phyloP scores from a whole-genome alignment of 2,888 invertebrate genomes.

The Herminia tarsipennalis region DNA sequence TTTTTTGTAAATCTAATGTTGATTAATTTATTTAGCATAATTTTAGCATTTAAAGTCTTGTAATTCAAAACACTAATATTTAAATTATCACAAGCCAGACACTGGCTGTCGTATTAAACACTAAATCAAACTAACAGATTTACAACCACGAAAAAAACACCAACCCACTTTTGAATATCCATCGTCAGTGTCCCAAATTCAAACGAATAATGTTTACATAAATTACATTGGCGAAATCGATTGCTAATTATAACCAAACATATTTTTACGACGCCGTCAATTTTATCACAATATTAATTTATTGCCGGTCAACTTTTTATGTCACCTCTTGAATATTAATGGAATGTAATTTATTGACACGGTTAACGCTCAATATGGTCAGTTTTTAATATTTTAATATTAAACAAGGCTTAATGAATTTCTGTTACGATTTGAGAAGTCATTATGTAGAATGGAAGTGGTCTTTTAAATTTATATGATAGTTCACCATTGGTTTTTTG shows the following conservation, averaged over 20 bases:
- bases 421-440: background rate
- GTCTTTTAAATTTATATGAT: no score
- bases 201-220: slow-evolving; percentile 40
- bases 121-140: slow-evolving; percentile 8
- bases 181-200: slow-evolving; percentile 28
- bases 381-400: slow-evolving; percentile 36
- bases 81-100: background rate
- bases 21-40: no score
- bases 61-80: no score
- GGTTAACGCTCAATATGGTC: slow-evolving; percentile 39
- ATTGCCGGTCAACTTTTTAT: slow-evolving; percentile 58
- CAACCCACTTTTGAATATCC: slow-evolving; percentile 17
- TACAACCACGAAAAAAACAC: slow-evolving; percentile 10
- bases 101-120: slow-evolving; percentile 1
- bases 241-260: slow-evolving; percentile 62
- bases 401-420: slow-evolving; percentile 17
- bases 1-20: no score
- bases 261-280: slow-evolving; percentile 56
- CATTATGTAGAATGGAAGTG: no score
- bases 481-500: no score
- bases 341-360: slow-evolving; percentile 48
- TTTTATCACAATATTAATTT: slow-evolving; percentile 65
- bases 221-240: slow-evolving; percentile 49
- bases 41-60: background rate
- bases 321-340: slow-evolving; percentile 62